Evolutionary conservation across 2,888 invertebrate species (phyloP), one percentile per base, ranked within the genome.

Genomic region (Priocnemis perturbator): DNA sequence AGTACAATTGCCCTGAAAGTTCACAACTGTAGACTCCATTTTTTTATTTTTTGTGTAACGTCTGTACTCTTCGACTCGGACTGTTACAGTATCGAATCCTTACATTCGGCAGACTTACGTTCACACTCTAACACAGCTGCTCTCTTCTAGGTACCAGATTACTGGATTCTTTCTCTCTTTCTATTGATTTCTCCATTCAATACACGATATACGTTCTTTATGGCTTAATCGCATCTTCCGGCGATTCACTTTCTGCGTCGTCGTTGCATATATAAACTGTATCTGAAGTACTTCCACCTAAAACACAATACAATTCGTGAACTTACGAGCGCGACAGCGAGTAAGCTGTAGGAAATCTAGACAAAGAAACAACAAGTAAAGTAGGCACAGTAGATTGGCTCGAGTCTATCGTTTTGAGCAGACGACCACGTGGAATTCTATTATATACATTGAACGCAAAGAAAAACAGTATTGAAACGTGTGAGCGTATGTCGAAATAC

Each of bases 261-360:
- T 75, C 68, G 20, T 73, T 76, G 66, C 73, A 77, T 69, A 79
- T 79, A 30, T 50, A 73, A 50, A 59, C 66, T 7, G 79, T 71
- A 50, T 79, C 79, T 57, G 79, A 75, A 66, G 64, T 63, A 30
- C 17, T 72, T 59, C 59, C 69, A 77, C 72, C 79, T 79, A 71
- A 59, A 79, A 79, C 60, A 75, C 53, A 71, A 58, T 48, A 63
- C 14, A n/a, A 3, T 48, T 52, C 30, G 14, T 50, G 9, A 71
- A 30, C 2, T 9, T 23, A 23, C 5, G 11, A 37, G 37, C 14
- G 7, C 7, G 4, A 9, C 37, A 1, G 11, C 1, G 5, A 1
- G 9, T 50, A 50, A 20, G 5, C 11, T 50, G 50, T 7, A 50
- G 20, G 15, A n/a, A 9, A 50, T 20, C 17, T 17, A 50, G 20